Conservation (phyloP, 2,113 vertebrate species). For the Callospermophilus lateralis region DNA sequence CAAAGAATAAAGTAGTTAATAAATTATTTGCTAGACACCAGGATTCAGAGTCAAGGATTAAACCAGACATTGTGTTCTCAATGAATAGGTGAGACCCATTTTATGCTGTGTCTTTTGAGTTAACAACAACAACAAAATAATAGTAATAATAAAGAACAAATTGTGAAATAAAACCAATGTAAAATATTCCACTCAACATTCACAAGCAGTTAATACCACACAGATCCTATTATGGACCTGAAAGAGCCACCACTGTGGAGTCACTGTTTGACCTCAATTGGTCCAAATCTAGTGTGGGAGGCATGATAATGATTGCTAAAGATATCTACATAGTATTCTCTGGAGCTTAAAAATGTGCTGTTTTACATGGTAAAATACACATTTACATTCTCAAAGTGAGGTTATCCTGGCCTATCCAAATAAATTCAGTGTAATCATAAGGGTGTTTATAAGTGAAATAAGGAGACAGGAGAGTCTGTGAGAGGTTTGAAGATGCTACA, state of each 20-base stretch:
- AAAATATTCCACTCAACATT: background rate
- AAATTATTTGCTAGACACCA: background rate
- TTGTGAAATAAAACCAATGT: background rate
- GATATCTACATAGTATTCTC: background rate
- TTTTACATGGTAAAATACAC: background rate
- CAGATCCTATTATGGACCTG: background rate
- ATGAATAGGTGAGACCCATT: background rate
- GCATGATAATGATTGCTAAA: background rate
- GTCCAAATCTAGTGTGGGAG: background rate
- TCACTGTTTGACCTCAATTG: background rate
- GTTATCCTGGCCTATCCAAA: background rate
- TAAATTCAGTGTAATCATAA: background rate
- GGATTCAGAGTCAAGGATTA: background rate
- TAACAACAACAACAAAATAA: background rate
- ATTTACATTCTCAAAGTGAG: background rate
- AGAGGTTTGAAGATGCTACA: background rate
- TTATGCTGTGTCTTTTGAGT: background rate
- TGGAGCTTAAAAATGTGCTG: background rate
- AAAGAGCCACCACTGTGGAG: background rate
- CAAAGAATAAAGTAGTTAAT: background rate
- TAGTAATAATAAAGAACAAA: background rate
- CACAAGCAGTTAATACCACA: background rate
- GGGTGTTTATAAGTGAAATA: background rate
- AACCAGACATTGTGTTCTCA: background rate
- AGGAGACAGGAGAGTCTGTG: background rate